A percentile compares a stretch with the other conserved stretches of the same genome.
Conservation (phyloP, 2,888 invertebrate species). For the Pseudeuparius sepicola region DNA sequence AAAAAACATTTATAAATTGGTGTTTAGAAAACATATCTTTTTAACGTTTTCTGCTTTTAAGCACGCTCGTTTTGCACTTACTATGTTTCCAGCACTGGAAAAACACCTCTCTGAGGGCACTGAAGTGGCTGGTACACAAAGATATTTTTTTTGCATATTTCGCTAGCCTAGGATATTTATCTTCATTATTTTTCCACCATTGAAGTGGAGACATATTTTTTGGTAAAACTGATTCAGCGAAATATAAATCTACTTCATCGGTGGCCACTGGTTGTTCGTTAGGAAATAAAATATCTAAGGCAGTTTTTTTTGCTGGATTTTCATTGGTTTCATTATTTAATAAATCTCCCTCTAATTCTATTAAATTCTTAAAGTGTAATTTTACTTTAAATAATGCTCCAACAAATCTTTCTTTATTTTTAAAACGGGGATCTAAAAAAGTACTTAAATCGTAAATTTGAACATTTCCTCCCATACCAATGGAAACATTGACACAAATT, state of each 20-base stretch:
- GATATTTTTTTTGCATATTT: conserved; percentile 10
- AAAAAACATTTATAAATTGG: too few species aligned
- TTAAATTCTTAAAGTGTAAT: conserved; percentile 14
- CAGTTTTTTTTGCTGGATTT: conserved; percentile 14
- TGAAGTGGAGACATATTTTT: conserved; percentile 9
- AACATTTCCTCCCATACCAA: too few species aligned
- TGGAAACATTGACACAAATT: too few species aligned
- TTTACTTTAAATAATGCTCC: conserved; percentile 14
- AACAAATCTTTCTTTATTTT: conserved; percentile 16
- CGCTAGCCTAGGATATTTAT: conserved; percentile 5
- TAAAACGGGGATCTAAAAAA: conserved; percentile 13
- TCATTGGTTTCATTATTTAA: conserved; percentile 6
- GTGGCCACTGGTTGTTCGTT: conserved; percentile 9
- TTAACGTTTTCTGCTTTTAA: conserved; percentile 9
- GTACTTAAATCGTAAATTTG: conserved; percentile 8
- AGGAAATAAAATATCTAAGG: conserved; percentile 16
- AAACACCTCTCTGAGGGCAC: conserved; percentile 11
- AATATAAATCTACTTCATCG: conserved; percentile 10
- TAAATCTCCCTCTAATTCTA: conserved; percentile 7
- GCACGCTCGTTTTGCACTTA: conserved; percentile 12
- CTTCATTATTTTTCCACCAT: conserved; percentile 14
- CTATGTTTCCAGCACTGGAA: conserved; percentile 12
- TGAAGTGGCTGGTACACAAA: conserved; percentile 11
- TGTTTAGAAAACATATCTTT: conserved; percentile 9
- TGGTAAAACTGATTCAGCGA: conserved; percentile 6